These are phyloP conservation scores for Channa maculata DNA, from an alignment of 2,113 vertebrate species.

Conservation along the genomic window DNA sequence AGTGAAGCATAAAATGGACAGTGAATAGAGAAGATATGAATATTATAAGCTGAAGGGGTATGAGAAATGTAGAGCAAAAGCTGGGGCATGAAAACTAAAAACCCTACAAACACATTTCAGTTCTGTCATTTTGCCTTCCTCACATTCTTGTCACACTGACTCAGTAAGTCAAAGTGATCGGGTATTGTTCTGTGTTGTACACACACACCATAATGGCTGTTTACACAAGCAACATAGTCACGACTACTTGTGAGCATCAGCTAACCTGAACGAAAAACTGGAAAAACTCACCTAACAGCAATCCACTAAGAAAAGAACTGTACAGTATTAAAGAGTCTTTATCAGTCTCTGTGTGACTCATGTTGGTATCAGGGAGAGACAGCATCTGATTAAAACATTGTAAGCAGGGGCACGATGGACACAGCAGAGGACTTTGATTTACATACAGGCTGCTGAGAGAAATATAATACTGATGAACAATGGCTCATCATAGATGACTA, in stretches of 20 bases:
- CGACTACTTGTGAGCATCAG: slow-evolving; percentile 62
- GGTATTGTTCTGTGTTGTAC: slow-evolving; percentile 20
- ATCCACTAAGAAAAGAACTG: slow-evolving; percentile 70
- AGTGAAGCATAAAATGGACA: slow-evolving; percentile 7
- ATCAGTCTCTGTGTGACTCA: slow-evolving; percentile 16
- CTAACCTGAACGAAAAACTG: slow-evolving; percentile 76
- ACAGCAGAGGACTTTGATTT: slow-evolving; percentile 22
- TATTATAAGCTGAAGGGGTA: background rate
- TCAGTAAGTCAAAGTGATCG: slow-evolving; percentile 19
- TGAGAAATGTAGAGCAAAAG: background rate
- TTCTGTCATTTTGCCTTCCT: slow-evolving; percentile 27
- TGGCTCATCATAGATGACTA: slow-evolving; percentile 28
- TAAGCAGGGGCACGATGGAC: too few relatives aligned
- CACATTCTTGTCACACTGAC: slow-evolving; percentile 22
- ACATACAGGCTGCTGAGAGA: slow-evolving; percentile 6
- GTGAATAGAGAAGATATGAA: slow-evolving; percentile 4
- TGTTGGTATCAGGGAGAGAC: slow-evolving; percentile 15
- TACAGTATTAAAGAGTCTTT: slow-evolving; percentile 18
- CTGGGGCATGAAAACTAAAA: background rate
- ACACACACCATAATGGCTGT: slow-evolving; percentile 51
- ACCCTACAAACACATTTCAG: slow-evolving; percentile 3
- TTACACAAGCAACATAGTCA: slow-evolving; percentile 77
- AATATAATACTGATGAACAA: slow-evolving; percentile 35
- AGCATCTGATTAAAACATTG: slow-evolving; percentile 3
- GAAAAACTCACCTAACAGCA: slow-evolving; percentile 81